Evolutionary conservation across 2,797 vertebrate species (phyloP).

Genomic region (Rhadinocentrus ornatus): DNA sequence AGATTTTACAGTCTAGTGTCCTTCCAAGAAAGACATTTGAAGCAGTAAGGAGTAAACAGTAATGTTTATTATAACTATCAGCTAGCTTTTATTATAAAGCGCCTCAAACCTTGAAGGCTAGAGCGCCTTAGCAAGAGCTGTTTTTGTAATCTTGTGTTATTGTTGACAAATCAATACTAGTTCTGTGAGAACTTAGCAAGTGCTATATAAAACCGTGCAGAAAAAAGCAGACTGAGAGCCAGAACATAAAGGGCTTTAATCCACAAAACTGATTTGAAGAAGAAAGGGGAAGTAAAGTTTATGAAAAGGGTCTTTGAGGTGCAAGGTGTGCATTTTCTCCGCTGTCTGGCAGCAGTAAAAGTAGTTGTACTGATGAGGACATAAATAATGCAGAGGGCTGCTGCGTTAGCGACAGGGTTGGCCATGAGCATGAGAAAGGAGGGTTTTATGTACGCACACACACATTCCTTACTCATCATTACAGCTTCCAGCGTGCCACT

Average conservation of each 20-base stretch:
- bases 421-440: slow-evolving; percentile 34
- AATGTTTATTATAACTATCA: slow-evolving; percentile 55
- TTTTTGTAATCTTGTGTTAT: slow-evolving; percentile 56
- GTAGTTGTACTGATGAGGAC: slow-evolving; percentile 55
- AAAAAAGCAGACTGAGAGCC: slow-evolving; percentile 8
- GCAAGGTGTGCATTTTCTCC: slow-evolving; percentile 68
- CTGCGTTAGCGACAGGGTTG: slow-evolving; percentile 61
- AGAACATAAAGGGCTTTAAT: slow-evolving; percentile 26
- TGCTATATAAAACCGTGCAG: slow-evolving; percentile 17
- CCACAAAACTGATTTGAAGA: slow-evolving; percentile 25
- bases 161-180: slow-evolving; percentile 32
- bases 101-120: slow-evolving; percentile 43
- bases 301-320: slow-evolving; percentile 69
- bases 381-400: slow-evolving; percentile 76
- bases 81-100: slow-evolving; percentile 46
- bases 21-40: slow-evolving; percentile 13
- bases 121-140: slow-evolving; percentile 29
- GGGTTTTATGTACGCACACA: slow-evolving; percentile 25
- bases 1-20: background rate
- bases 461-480: slow-evolving; percentile 48
- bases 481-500: slow-evolving; percentile 32
- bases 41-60: slow-evolving; percentile 57
- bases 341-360: slow-evolving; percentile 56
- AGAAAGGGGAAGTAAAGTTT: slow-evolving; percentile 48
- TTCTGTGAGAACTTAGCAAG: background rate